Evolutionary conservation across 2,888 invertebrate species (phyloP).

Genomic region (Hipparchia sbordonii): DNA sequence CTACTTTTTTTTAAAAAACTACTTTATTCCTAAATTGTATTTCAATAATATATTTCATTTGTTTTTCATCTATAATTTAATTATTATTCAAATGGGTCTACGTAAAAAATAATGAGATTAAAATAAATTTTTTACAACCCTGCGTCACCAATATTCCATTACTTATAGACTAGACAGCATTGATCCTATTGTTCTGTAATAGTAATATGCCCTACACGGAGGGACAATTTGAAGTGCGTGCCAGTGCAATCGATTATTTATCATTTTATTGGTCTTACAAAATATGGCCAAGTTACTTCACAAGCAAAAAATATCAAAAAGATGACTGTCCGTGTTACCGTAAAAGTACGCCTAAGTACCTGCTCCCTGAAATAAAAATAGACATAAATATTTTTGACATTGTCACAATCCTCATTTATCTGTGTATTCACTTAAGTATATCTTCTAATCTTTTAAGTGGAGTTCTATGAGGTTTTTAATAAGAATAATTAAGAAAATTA

Average conservation of each 20-base stretch:
- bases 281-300: not conserved
- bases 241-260: slow-evolving; percentile 20
- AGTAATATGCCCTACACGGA: slow-evolving; percentile 32
- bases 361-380: too few relatives aligned
- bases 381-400: too few relatives aligned
- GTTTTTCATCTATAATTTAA: too few relatives aligned
- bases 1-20: too few relatives aligned
- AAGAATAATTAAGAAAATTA: too few relatives aligned
- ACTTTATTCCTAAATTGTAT: not conserved
- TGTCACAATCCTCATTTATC: too few relatives aligned
- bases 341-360: not conserved
- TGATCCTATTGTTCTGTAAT: slow-evolving; percentile 34
- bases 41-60: too few relatives aligned
- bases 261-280: slow-evolving; percentile 10
- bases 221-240: slow-evolving; percentile 23
- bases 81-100: too few relatives aligned
- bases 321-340: not conserved
- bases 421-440: too few relatives aligned
- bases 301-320: not conserved
- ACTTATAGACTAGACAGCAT: slow-evolving; percentile 31
- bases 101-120: not conserved
- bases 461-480: too few relatives aligned
- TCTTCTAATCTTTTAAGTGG: too few relatives aligned
- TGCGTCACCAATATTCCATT: slow-evolving; percentile 29
- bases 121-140: slow-evolving; percentile 30